Evolutionary conservation across 2,797 vertebrate genomes (phyloP).

Genomic region (Nasua narica): DNA sequence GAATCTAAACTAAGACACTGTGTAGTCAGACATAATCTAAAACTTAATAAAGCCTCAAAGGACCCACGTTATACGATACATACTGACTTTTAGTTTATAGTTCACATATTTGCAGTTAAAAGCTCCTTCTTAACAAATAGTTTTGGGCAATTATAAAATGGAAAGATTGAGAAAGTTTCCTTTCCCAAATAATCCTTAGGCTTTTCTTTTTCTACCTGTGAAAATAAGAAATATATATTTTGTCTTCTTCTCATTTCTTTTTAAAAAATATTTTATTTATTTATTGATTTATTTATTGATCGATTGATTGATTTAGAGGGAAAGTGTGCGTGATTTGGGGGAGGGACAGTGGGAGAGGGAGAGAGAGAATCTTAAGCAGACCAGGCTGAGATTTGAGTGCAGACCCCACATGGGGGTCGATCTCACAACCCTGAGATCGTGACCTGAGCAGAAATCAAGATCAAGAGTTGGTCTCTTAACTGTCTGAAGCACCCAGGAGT

Average conservation of each 20-base stretch:
- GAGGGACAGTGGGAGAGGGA: background rate
- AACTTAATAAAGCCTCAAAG: background rate
- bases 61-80: background rate
- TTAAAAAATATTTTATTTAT: background rate
- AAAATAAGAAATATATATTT: background rate
- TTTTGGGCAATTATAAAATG: background rate
- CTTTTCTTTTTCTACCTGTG: background rate
- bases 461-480: background rate
- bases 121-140: background rate
- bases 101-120: background rate
- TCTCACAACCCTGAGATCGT: background rate
- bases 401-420: background rate
- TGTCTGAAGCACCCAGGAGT: background rate
- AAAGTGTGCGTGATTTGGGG: background rate
- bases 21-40: background rate
- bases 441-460: background rate
- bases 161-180: background rate
- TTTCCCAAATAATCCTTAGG: background rate
- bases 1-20: background rate
- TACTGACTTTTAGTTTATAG: background rate
- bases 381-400: fast-evolving
- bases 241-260: background rate
- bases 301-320: background rate
- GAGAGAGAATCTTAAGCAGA: background rate
- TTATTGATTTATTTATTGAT: background rate